Evolutionary conservation across 2,888 invertebrate genomes (phyloP), one percentile per base, ranked within the genome.

Genomic region (Chloroclysta siterata): DNA sequence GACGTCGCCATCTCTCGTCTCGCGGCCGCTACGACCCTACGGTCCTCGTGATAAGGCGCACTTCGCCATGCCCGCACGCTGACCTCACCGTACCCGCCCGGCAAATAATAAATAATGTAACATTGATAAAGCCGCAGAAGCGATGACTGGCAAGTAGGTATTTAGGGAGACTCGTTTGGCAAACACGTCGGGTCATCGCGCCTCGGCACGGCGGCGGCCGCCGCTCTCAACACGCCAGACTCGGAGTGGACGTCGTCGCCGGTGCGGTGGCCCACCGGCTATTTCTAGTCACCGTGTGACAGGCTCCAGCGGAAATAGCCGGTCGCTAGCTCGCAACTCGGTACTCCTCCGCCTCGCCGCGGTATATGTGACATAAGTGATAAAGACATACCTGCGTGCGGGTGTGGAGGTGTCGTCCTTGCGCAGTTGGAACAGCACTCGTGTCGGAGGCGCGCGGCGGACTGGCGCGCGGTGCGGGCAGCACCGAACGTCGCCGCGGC

Each of bases 21-120:
- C 52, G 44, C 53, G 44, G 66, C 75, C 69, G 72, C 73, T 66
- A 70, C 90, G 89, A 90, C 91, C 89, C 88, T 91, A 90, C 82
- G 78, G 74, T 87, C 82, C 81, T 82, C 82, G 81, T 77, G 89
- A 91, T 92, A 92, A 91, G 87, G 87, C 85, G 75, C 85, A 93
- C 83, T 81, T 84, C 87, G 83, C 82, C 81, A 77, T 86, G 87
- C 82, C 76, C 88, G 82, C 88, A 68, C 78, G 85, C 87, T 89
- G 90, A 90, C 90, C 92, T 90, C 89, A 90, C 87, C 88, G 84
- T 81, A 78, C 56, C 78, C 83, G 82, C 81, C 72, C 88, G 89
- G 87, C 90, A 89, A 90, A 89, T 90, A 90, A 91, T 91, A 91
- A 92, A 91, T 91, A 66, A 90, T 91, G 91, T 91, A 92, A 90